Evolutionary conservation across 2,797 vertebrate genomes (phyloP).

Genomic region (Characodon lateralis): DNA sequence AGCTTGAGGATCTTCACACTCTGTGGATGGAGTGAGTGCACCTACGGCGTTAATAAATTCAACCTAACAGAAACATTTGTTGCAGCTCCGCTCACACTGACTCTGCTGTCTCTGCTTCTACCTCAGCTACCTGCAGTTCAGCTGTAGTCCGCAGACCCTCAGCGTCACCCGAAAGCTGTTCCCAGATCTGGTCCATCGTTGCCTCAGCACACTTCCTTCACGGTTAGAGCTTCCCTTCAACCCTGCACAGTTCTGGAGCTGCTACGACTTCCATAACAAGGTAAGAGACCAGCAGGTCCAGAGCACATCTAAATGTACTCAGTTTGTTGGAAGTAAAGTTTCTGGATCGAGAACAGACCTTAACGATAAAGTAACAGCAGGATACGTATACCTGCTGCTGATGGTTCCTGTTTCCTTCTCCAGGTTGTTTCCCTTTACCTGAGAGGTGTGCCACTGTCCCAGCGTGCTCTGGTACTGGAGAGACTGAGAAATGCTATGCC

Average conservation of each 20-base stretch:
- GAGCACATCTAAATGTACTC: background rate
- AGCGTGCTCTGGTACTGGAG: conserved; percentile 91
- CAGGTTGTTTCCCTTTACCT: conserved; percentile 93
- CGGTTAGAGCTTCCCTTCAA: conserved; percentile 90
- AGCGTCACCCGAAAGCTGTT: conserved; percentile 46
- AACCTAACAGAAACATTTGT: background rate
- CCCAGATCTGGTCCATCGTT: conserved; percentile 91
- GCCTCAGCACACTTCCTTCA: conserved; percentile 90
- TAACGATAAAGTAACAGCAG: too few species aligned
- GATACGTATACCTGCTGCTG: background rate
- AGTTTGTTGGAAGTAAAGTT: too few species aligned
- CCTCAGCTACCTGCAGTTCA: conserved; percentile 92
- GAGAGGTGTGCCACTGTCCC: conserved; percentile 87
- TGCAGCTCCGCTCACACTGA: background rate
- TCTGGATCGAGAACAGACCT: too few species aligned
- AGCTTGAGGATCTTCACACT: conserved; percentile 87
- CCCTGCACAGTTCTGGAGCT: conserved; percentile 92
- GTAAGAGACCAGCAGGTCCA: conserved; percentile 58
- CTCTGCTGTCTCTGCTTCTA: conserved; percentile 23
- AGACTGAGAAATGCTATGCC: conserved; percentile 90
- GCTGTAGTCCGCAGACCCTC: conserved; percentile 83
- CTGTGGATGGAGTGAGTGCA: conserved; percentile 96
- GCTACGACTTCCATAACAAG: conserved; percentile 96
- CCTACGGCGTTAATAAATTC: background rate
- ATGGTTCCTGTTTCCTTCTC: background rate